A percentile compares a stretch with the other conserved stretches of the same genome.
phyloP scores from a whole-genome alignment of 1,140 invertebrate species.

The Sinonovacula constricta region DNA sequence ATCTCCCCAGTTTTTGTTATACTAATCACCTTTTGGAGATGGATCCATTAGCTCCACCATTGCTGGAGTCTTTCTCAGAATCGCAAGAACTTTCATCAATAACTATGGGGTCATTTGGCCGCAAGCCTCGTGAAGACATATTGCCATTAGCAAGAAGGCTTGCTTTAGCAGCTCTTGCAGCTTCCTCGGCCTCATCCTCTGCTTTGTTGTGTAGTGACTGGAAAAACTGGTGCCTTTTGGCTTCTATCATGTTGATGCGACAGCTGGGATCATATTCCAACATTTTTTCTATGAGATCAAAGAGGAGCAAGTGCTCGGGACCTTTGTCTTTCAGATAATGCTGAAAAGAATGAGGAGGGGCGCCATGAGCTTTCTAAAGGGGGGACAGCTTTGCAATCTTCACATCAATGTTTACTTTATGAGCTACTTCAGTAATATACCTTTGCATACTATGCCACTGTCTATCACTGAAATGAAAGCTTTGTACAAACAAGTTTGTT shows the following conservation, averaged over 20 bases:
- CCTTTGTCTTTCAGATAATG: conserved; percentile 90
- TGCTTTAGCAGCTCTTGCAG: conserved; percentile 17
- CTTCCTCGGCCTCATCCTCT: conserved; percentile 37
- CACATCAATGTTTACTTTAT: neutral
- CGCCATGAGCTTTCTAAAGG: conserved; percentile 1
- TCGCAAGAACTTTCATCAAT: conserved; percentile 53
- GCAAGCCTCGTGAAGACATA: conserved; percentile 8
- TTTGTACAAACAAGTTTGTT: no score
- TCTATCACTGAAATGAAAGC: no score
- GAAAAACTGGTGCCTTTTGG: conserved; percentile 96
- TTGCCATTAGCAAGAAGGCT: conserved; percentile 29
- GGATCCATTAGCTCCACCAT: conserved; percentile 23
- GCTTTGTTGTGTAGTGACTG: conserved; percentile 53
- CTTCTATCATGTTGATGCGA: conserved; percentile 92
- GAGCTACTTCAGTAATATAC: conserved; percentile 11
- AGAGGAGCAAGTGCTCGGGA: conserved; percentile 93
- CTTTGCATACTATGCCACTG: conserved; percentile 1
- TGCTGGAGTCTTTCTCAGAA: conserved; percentile 12
- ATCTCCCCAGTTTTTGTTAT: no score
- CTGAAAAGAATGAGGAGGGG: conserved; percentile 81
- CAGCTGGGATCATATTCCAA: conserved; percentile 96
- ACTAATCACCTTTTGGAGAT: conserved; percentile 25
- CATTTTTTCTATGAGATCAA: conserved; percentile 97
- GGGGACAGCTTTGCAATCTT: conserved; percentile 13
- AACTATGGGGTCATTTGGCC: conserved; percentile 38